Evolutionary conservation across 2,113 vertebrate genomes (phyloP).

Genomic region (Sitta europaea): DNA sequence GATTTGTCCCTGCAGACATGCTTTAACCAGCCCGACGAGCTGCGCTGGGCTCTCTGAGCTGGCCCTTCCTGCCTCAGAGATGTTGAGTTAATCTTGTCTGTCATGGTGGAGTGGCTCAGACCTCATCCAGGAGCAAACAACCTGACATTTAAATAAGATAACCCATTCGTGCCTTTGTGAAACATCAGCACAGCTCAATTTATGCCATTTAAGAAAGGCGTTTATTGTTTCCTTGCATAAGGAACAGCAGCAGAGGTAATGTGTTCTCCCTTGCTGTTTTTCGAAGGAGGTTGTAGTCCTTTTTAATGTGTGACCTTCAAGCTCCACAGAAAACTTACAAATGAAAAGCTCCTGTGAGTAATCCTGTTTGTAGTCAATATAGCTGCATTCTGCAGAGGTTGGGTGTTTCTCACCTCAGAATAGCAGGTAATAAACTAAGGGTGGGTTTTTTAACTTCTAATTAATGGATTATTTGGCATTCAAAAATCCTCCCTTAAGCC

Average conservation of each 20-base stretch:
- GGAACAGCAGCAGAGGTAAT: constrained; percentile 48
- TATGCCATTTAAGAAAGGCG: constrained; percentile 52
- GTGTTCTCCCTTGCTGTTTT: constrained; percentile 54
- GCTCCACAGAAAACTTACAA: constrained; percentile 49
- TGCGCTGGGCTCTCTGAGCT: not conserved
- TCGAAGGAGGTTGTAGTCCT: constrained; percentile 39
- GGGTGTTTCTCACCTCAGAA: constrained; percentile 37
- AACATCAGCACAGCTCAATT: constrained; percentile 68
- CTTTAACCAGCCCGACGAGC: not conserved
- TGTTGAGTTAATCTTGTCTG: not conserved
- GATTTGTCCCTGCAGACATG: not conserved
- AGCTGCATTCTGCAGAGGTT: constrained; percentile 6
- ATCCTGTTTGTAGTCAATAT: constrained; percentile 44
- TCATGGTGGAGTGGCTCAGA: accelerated
- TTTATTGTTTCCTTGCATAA: constrained; percentile 66
- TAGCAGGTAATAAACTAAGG: constrained; percentile 49
- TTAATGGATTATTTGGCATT: constrained; percentile 33
- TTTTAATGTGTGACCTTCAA: constrained; percentile 68
- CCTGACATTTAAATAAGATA: constrained; percentile 46
- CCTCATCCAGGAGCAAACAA: constrained; percentile 51
- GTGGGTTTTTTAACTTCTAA: constrained; percentile 21
- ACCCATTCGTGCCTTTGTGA: constrained; percentile 63
- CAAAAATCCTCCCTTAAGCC: constrained; percentile 46
- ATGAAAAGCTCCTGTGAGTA: constrained; percentile 55
- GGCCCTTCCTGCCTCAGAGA: not conserved